phyloP scores from a whole-genome alignment of 1,140 invertebrate species.

The Prorops nasuta region DNA sequence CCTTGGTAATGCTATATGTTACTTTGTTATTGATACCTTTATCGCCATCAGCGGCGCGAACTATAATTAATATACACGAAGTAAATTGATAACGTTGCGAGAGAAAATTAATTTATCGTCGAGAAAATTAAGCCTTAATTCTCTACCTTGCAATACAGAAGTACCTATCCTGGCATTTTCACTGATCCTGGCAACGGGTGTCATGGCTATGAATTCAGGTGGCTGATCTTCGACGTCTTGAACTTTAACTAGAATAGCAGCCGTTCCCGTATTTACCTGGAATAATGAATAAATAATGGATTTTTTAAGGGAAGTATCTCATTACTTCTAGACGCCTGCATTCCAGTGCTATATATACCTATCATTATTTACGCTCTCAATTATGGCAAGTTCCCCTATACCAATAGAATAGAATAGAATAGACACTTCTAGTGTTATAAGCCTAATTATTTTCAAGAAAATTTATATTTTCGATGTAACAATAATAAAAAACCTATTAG shows the following conservation, averaged over 20 bases:
- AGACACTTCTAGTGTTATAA: no score
- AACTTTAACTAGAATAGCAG: conserved; percentile 83
- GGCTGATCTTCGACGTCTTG: conserved; percentile 88
- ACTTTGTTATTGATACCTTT: conserved; percentile 88
- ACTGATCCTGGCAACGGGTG: conserved; percentile 80
- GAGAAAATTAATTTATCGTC: background rate
- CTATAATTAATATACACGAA: conserved; percentile 50
- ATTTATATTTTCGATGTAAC: no score
- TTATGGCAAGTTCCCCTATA: no score
- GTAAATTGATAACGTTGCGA: background rate
- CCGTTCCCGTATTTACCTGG: conserved; percentile 78
- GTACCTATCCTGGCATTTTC: conserved; percentile 82
- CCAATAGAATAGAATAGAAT: no score
- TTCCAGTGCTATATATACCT: no score
- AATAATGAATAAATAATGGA: conserved; percentile 20
- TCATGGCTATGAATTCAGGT: conserved; percentile 84
- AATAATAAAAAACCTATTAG: no score
- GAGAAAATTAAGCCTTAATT: background rate
- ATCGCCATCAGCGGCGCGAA: conserved; percentile 89
- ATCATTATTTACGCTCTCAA: no score
- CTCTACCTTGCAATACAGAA: conserved; percentile 73
- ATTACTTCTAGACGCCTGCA: no score
- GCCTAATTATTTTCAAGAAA: no score
- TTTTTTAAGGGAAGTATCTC: no score
- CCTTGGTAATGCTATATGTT: conserved; percentile 75